phyloP scores from a whole-genome alignment of 2,113 vertebrate species.

The Microcebus jonahi region DNA sequence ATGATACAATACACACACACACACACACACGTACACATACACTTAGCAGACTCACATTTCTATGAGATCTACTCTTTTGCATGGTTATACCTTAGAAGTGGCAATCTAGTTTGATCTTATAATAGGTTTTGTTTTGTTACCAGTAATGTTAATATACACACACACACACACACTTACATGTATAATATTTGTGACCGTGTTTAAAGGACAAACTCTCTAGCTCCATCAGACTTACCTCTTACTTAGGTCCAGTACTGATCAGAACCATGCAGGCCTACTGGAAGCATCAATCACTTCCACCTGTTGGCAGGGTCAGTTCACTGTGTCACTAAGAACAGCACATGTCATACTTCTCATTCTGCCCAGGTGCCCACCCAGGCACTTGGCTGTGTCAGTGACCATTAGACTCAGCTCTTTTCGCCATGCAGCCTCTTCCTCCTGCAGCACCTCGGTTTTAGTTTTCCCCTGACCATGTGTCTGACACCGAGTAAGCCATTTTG shows the following conservation, averaged over 20 bases:
- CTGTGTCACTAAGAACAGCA: neutral
- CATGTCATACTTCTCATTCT: neutral
- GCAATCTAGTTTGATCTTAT: neutral
- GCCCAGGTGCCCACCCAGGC: neutral
- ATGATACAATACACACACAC: too few relatives aligned
- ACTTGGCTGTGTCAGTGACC: neutral
- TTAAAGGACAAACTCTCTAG: neutral
- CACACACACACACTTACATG: too few relatives aligned
- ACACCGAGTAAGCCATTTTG: neutral
- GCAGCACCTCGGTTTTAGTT: neutral
- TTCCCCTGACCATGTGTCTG: neutral
- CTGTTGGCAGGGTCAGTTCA: neutral
- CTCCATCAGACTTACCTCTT: neutral
- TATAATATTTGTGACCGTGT: neutral
- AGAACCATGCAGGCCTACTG: neutral
- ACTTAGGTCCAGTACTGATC: neutral
- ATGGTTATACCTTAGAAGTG: neutral
- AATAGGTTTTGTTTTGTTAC: neutral
- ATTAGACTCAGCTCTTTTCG: neutral
- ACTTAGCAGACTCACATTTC: neutral
- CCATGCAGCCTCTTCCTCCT: neutral
- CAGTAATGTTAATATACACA: neutral
- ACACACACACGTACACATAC: neutral
- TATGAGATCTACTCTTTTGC: neutral
- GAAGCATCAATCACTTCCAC: neutral